Evolutionary conservation across 2,797 vertebrate genomes (phyloP), one percentile per base, ranked within the genome.

Genomic region (Eulemur rubriventer): DNA sequence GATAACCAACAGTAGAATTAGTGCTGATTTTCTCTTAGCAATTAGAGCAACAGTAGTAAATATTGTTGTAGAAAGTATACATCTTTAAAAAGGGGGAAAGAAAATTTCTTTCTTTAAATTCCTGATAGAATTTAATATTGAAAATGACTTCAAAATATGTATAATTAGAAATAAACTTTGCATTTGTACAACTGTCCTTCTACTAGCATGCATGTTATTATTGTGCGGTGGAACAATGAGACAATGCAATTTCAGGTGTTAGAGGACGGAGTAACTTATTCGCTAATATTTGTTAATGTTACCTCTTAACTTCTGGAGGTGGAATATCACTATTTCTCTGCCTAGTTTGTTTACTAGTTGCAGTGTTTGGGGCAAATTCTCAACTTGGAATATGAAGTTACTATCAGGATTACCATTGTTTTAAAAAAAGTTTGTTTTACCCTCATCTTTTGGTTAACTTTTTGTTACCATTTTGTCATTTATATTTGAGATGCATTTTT

Each of bases 21-120:
- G 80, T 88, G 30, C 81, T 76, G 2, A 43, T 67, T 24, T 95
- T 59, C 38, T 55, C 13, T 17, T 33, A 89, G 13, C 92, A 35
- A 87, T 65, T 55, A 89, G 38, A 89, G 26, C 22, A 35, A 17
- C 11, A 17, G 48, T 78, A 61, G 76, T 95, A 81, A 30, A 38
- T 94, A 52, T 24, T 94, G 90, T 83, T 96, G 30, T 46, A 89
- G 57, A 96, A 67, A 89, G 43, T 72, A 10, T 73, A n/a, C 8
- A 22, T 89, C 8, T 95, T 14, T 57, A 38, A 55, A 35, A 92
- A 80, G 4, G 38, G 17, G n/a, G 52, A 78, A n/a, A 79, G 50
- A 81, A 92, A 87, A 13, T 0, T 43, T 4, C 4, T 95, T 96
- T 95, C 75, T 69, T 33, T 94, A 61, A 80, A 81, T 67, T 48